A percentile compares a stretch with the other conserved stretches of the same genome.
These are phyloP conservation scores for Coranthus polyacanthus DNA, from an alignment of 2,797 vertebrate genomes.

Conservation along the genomic window DNA sequence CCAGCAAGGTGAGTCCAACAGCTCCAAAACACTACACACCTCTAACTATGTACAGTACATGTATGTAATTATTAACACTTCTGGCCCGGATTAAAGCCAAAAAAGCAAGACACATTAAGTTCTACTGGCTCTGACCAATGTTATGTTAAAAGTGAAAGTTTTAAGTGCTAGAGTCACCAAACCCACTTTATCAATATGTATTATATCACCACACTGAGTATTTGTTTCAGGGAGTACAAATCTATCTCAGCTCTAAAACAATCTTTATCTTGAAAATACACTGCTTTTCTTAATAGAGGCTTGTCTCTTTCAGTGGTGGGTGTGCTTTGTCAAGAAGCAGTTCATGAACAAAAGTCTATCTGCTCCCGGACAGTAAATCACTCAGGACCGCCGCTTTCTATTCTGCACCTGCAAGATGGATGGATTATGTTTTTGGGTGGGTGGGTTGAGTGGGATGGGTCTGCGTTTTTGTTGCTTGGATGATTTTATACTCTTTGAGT, in stretches of 20 bases:
- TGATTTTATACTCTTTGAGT: conserved; percentile 81
- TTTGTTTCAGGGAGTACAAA: too few relatives aligned
- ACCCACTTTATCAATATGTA: too few relatives aligned
- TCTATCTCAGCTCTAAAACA: too few relatives aligned
- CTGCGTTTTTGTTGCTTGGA: conserved; percentile 54
- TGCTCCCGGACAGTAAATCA: conserved; percentile 92
- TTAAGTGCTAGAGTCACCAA: too few relatives aligned
- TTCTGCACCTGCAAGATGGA: conserved; percentile 57
- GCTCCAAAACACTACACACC: neutral
- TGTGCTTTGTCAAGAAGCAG: conserved; percentile 98
- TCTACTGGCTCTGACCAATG: too few relatives aligned
- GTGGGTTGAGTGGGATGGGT: neutral
- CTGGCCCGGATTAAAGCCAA: neutral
- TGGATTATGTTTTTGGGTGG: conserved; percentile 24
- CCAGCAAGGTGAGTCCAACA: conserved; percentile 92
- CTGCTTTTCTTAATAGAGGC: neutral
- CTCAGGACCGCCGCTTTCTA: conserved; percentile 39
- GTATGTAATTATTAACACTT: neutral
- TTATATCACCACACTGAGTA: too few relatives aligned
- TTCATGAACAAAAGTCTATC: conserved; percentile 99
- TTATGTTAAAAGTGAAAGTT: too few relatives aligned
- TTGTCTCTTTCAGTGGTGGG: conserved; percentile 92
- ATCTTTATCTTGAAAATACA: too few relatives aligned
- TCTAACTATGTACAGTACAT: neutral
- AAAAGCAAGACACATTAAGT: too few relatives aligned